Conservation (phyloP, 2,113 vertebrate species). For the Mastomys coucha region DNA sequence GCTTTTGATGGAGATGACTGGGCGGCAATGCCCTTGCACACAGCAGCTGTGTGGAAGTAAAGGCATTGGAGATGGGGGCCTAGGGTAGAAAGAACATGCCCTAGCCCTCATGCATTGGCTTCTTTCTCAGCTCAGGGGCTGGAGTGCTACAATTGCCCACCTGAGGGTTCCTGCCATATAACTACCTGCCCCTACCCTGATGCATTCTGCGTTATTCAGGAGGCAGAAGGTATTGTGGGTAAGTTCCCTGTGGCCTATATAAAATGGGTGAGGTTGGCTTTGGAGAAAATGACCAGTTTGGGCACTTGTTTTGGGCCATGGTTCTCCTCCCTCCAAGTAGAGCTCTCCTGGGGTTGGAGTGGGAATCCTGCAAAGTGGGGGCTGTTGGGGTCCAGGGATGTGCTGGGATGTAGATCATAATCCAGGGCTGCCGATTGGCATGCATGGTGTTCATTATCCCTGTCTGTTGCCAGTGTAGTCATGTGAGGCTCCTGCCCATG, state of each 20-base stretch:
- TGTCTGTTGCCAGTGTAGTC: no score
- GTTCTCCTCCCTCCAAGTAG: not conserved
- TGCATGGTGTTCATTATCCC: no score
- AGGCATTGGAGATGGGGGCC: not conserved
- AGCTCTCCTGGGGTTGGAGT: no score
- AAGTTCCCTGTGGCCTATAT: not conserved
- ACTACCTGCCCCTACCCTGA: fast-evolving
- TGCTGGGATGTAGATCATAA: no score
- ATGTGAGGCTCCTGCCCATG: no score
- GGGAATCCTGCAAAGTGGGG: no score
- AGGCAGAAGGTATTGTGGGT: fast-evolving
- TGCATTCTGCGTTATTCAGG: fast-evolving
- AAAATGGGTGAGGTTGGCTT: no score
- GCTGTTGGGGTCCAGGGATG: no score
- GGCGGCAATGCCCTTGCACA: not conserved
- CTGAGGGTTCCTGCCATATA: fast-evolving
- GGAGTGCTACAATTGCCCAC: fast-evolving
- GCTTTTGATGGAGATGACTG: not conserved
- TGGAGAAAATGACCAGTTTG: no score
- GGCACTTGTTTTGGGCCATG: not conserved
- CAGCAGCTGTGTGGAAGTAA: not conserved
- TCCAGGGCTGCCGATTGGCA: no score
- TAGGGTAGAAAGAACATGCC: not conserved
- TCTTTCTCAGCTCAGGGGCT: not conserved
- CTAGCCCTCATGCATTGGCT: not conserved